Evolutionary conservation across 2,888 invertebrate genomes (phyloP).

Genomic region (Drosophila rubida): DNA sequence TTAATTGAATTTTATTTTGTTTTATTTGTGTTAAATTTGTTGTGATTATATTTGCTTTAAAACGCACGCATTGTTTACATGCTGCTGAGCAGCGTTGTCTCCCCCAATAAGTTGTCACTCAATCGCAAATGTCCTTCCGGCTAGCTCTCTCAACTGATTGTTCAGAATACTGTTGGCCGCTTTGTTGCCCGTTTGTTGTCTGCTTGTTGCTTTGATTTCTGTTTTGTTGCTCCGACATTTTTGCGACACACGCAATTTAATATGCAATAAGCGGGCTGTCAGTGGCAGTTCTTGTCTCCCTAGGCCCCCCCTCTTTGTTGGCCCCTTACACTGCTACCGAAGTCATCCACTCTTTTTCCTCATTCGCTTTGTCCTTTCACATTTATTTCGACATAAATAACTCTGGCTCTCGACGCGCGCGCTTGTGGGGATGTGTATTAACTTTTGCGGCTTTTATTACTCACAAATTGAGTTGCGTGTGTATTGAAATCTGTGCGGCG

Average conservation of each 20-base stretch:
- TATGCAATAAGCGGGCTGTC: slow-evolving; percentile 77
- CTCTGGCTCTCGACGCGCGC: too few relatives aligned
- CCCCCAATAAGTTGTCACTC: slow-evolving; percentile 10
- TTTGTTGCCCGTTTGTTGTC: slow-evolving; percentile 12
- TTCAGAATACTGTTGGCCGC: background rate
- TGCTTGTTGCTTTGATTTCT: slow-evolving; percentile 54
- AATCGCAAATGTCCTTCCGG: slow-evolving; percentile 57
- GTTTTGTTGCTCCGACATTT: slow-evolving; percentile 44
- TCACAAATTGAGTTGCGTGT: slow-evolving; percentile 11
- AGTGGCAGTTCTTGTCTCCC: slow-evolving; percentile 15
- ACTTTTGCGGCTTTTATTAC: slow-evolving; percentile 29
- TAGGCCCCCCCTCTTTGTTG: too few relatives aligned
- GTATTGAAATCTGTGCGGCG: slow-evolving; percentile 5
- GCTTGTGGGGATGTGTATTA: slow-evolving; percentile 9
- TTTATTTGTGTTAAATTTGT: slow-evolving; percentile 26
- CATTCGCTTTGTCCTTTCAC: background rate
- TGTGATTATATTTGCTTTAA: slow-evolving; percentile 26
- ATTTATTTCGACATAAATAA: slow-evolving; percentile 23
- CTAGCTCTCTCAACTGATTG: slow-evolving; percentile 44
- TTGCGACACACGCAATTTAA: slow-evolving; percentile 58
- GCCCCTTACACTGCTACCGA: slow-evolving; percentile 2
- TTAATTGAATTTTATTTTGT: background rate
- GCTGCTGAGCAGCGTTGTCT: background rate
- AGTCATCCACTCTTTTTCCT: slow-evolving; percentile 8
- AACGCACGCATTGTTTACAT: slow-evolving; percentile 1